Evolutionary conservation across 2,797 vertebrate species (phyloP).

Genomic region (Gymnoscopelus microlampas): DNA sequence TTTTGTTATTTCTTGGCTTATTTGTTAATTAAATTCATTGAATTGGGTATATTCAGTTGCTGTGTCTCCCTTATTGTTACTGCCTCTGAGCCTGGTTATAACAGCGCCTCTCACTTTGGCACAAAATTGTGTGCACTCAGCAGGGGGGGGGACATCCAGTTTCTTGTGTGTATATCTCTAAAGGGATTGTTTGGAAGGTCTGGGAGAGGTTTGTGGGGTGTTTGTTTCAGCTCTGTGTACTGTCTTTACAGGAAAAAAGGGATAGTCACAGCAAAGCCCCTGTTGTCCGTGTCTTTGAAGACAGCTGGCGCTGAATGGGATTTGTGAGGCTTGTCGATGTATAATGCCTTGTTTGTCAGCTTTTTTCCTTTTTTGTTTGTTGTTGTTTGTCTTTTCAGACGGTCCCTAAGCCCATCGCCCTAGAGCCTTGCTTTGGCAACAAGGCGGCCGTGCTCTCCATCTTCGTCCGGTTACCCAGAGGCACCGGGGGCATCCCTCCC

Average conservation of each 20-base stretch:
- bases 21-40: too few species aligned
- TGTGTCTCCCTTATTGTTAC: too few species aligned
- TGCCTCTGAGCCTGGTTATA: too few species aligned
- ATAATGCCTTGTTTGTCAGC: conserved; percentile 23
- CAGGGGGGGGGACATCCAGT: conserved; percentile 35
- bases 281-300: conserved; percentile 40
- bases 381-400: conserved; percentile 75
- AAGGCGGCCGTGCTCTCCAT: conserved; percentile 97
- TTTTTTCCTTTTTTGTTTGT: background rate
- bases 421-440: conserved; percentile 98
- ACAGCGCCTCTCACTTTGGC: conserved; percentile 31
- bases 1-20: too few species aligned
- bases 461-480: conserved; percentile 94
- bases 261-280: conserved; percentile 47
- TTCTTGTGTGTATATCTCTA: conserved; percentile 45
- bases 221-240: conserved; percentile 9
- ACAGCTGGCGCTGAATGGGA: conserved; percentile 36
- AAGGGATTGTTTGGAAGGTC: conserved; percentile 12
- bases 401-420: conserved; percentile 94
- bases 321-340: conserved; percentile 41
- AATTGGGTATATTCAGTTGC: too few species aligned
- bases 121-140: conserved; percentile 42
- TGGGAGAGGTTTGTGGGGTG: background rate
- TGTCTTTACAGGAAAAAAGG: conserved; percentile 56
- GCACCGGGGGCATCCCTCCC: conserved; percentile 93